Evolutionary conservation across 2,888 invertebrate species (phyloP), one percentile per base, ranked within the genome.

Genomic region (Drosophila testacea): DNA sequence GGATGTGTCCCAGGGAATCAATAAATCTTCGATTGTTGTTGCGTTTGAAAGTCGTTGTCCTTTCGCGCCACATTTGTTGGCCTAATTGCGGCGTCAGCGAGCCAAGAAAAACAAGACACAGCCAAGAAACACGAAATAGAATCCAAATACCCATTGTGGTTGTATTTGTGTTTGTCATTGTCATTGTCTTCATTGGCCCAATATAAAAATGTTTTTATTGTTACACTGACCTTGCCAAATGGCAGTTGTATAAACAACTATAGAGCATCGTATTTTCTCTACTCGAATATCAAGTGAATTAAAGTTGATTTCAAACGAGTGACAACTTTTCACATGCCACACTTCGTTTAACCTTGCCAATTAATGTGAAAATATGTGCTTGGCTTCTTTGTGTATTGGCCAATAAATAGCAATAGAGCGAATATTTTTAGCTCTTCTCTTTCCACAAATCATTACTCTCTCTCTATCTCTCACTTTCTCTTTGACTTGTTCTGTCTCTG

Each of bases 301-400:
- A 44, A 60, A 71, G 69, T 70, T 56, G 64, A 69, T 65, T 62
- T 51, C 59, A 11, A 54, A 28, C 54, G 41, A 75, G 41, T 59
- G 66, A 67, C 81, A 66, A 80, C 66, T 75, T 75, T 81, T 78
- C 79, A 72, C 65, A 79, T 71, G 65, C 57, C 62, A 48, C 48
- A 68, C 79, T 60, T 52, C 81, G 67, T 69, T 77, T 88, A 86
- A 81, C 83, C 88, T 74, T 83, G 83, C 84, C 87, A 83, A 88
- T 84, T 88, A 84, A 87, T 76, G 79, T 88, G 89, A 86, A 72
- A 88, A 73, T 81, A 73, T 73, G 81, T 68, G 63, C 57, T 57
- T 42, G 56, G 32, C 62, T 60, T 28, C 52, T 42, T 36, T 63
- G 42, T 72, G 54, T 32, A 16, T 9, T 32, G 47, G 56, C 59